Conservation (phyloP, 1,140 invertebrate genomes). For the Harlomillsia oculata region DNA sequence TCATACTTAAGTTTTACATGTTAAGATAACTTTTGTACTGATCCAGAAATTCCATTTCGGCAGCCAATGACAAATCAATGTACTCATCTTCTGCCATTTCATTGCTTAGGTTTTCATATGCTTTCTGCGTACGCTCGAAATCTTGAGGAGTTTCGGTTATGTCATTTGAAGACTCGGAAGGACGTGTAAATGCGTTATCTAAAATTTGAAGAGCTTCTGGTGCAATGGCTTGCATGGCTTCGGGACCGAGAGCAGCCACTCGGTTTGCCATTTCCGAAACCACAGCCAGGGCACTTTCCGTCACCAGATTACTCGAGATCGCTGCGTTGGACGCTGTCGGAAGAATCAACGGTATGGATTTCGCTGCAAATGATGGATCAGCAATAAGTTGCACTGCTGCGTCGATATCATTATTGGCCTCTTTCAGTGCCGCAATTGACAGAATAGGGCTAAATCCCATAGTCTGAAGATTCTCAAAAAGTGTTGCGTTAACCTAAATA, state of each 20-base stretch:
- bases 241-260: not conserved
- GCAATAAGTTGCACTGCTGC: conserved; percentile 54
- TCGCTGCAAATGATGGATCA: too few relatives aligned
- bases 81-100: conserved; percentile 45
- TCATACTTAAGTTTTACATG: too few relatives aligned
- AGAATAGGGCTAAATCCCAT: conserved; percentile 56
- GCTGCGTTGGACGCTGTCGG: conserved; percentile 33
- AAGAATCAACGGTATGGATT: conserved; percentile 40
- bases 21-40: conserved; percentile 26
- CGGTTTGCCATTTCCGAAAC: not conserved
- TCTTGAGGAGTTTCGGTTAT: conserved; percentile 24
- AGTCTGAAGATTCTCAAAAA: conserved; percentile 48
- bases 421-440: conserved; percentile 50
- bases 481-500: conserved; percentile 46
- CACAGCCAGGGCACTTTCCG: not conserved
- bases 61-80: conserved; percentile 25
- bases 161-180: not conserved
- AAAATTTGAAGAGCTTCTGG: not conserved
- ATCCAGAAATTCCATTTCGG: conserved; percentile 18
- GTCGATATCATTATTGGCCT: conserved; percentile 56
- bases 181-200: not conserved
- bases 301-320: not conserved
- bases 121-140: conserved; percentile 42
- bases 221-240: not conserved
- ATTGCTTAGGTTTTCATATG: conserved; percentile 49